These are phyloP conservation scores for Drosophila barbarae DNA, from an alignment of 2,888 invertebrate species.

Conservation along the genomic window DNA sequence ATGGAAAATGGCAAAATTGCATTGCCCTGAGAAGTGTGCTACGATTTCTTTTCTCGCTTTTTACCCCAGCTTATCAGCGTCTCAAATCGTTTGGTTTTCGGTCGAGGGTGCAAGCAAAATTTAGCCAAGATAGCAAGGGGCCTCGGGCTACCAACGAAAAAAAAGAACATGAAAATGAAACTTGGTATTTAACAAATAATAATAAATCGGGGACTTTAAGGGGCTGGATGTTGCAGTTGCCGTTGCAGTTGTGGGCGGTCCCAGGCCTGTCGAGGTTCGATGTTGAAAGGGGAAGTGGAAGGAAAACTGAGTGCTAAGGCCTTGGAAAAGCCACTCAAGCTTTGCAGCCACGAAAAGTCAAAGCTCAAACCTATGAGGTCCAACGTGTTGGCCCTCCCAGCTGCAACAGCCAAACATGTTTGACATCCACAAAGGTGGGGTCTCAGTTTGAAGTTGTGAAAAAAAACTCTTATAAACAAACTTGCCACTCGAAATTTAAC, in stretches of 20 bases:
- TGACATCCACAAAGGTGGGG: constrained; percentile 35
- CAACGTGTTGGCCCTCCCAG: constrained; percentile 1
- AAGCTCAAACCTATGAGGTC: constrained; percentile 4
- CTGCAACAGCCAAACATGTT: constrained; percentile 5
- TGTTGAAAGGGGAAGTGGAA: constrained; percentile 32
- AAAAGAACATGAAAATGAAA: not conserved
- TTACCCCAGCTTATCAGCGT: constrained; percentile 52
- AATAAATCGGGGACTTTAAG: constrained; percentile 10
- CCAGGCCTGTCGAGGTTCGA: constrained; percentile 14
- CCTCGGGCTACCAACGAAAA: constrained; percentile 2
- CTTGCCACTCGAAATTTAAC: not conserved
- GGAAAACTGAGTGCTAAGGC: not conserved
- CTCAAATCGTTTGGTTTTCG: constrained; percentile 41
- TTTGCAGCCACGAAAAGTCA: not conserved
- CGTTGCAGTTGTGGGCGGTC: constrained; percentile 39
- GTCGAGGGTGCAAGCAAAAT: constrained; percentile 26
- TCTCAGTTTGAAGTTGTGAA: constrained; percentile 26
- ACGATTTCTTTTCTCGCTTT: constrained; percentile 24
- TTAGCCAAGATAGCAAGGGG: constrained; percentile 39
- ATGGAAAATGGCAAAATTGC: constrained; percentile 48
- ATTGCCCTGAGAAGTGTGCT: constrained; percentile 46
- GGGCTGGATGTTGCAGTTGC: constrained; percentile 8
- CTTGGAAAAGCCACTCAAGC: constrained; percentile 15
- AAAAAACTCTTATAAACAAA: constrained; percentile 45
- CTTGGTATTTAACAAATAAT: constrained; percentile 4